These are phyloP conservation scores for Hylia prasina DNA, from an alignment of 2,113 vertebrate genomes.

Conservation along the genomic window DNA sequence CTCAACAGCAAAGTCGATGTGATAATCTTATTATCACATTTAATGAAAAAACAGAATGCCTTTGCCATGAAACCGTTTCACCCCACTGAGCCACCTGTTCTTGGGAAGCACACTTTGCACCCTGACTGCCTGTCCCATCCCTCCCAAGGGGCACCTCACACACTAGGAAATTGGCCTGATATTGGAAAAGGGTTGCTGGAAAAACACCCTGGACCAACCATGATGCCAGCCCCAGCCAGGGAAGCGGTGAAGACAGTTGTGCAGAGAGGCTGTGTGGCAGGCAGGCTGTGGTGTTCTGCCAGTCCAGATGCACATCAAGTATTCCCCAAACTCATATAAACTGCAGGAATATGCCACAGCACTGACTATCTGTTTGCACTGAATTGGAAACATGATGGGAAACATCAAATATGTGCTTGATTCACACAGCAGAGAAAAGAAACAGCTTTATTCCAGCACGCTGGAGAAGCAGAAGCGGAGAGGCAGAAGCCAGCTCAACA, in stretches of 20 bases:
- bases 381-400: not conserved
- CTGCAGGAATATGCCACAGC: not conserved
- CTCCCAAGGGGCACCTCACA: fast-evolving
- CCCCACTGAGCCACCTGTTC: not conserved
- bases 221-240: fast-evolving
- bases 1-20: fast-evolving
- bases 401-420: not conserved
- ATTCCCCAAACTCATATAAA: not conserved
- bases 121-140: not conserved
- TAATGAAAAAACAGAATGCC: not conserved
- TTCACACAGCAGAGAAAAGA: not conserved
- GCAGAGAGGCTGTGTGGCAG: not conserved
- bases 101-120: not conserved
- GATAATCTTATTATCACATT: not conserved
- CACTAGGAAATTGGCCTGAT: fast-evolving
- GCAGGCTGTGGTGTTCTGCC: not conserved
- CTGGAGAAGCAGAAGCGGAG: not conserved
- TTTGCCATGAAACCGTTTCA: not conserved
- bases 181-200: not conserved
- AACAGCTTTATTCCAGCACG: fast-evolving
- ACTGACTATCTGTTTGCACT: not conserved
- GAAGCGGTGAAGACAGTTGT: fast-evolving
- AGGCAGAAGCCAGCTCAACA: not conserved
- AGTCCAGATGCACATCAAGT: not conserved
- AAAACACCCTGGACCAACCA: not conserved